Evolutionary conservation across 2,797 vertebrate species (phyloP).

Genomic region (Mormyrops attenuatus): DNA sequence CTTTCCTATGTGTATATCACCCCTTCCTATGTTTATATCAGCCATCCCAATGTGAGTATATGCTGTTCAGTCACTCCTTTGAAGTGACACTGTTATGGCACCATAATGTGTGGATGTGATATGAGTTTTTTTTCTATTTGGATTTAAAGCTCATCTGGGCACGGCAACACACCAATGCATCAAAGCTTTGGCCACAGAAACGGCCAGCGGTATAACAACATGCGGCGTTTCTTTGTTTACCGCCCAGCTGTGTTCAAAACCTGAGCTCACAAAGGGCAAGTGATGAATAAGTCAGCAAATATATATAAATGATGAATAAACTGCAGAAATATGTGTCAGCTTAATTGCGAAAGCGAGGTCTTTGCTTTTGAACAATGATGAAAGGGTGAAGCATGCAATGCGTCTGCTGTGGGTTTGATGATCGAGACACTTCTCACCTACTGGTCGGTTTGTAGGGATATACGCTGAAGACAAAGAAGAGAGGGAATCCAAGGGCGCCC

Average conservation of each 20-base stretch:
- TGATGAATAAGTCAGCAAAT: constrained; percentile 6
- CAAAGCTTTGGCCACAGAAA: constrained; percentile 9
- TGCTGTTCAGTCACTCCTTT: not conserved
- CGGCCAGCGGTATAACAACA: not conserved
- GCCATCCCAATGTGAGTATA: not conserved
- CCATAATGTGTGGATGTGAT: not conserved
- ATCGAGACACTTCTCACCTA: constrained; percentile 47
- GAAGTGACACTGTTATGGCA: not conserved
- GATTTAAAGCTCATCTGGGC: not conserved
- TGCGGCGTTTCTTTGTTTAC: not conserved
- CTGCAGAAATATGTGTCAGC: constrained; percentile 34
- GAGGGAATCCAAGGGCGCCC: not conserved
- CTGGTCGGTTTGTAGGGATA: constrained; percentile 44
- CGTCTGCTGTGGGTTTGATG: constrained; percentile 56
- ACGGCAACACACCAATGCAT: not conserved
- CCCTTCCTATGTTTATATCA: not conserved
- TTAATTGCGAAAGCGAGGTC: constrained; percentile 34
- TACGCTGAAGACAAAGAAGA: constrained; percentile 32
- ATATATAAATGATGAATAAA: constrained; percentile 8
- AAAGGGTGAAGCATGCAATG: constrained; percentile 49
- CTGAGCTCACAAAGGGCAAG: constrained; percentile 36
- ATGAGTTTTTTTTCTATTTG: not conserved
- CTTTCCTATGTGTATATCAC: not conserved
- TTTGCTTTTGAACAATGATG: constrained; percentile 54
- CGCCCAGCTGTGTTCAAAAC: constrained; percentile 28